phyloP scores from a whole-genome alignment of 2,888 invertebrate genomes.

The Eudasyphora cyanicolor region DNA sequence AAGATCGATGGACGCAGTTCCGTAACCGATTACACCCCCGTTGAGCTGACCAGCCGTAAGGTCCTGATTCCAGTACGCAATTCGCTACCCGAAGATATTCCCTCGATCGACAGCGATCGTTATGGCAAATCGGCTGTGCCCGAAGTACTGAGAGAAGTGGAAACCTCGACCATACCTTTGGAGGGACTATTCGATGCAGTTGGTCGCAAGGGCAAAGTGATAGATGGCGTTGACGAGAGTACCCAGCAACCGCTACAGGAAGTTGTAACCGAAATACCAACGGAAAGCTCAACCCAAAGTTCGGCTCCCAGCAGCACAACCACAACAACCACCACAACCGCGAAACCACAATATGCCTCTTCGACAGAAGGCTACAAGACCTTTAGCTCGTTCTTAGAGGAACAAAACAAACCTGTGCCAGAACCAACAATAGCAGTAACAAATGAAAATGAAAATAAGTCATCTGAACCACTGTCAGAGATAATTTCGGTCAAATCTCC shows the following conservation, averaged over 20 bases:
- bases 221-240: constrained; percentile 69
- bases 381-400: not conserved
- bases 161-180: constrained; percentile 85
- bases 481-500: no score
- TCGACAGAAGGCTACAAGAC: constrained; percentile 18
- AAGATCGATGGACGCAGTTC: constrained; percentile 79
- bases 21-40: constrained; percentile 78
- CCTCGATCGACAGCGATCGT: constrained; percentile 65
- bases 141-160: constrained; percentile 78
- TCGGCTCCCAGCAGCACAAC: not conserved
- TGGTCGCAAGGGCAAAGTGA: constrained; percentile 78
- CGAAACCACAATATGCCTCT: constrained; percentile 20
- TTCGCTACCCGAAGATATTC: constrained; percentile 68
- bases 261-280: constrained; percentile 39
- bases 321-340: constrained; percentile 6
- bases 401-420: not conserved
- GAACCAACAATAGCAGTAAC: not conserved
- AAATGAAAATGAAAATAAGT: no score
- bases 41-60: constrained; percentile 69
- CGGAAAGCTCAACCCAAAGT: constrained; percentile 23
- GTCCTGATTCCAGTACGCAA: constrained; percentile 72
- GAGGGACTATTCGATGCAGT: constrained; percentile 84
- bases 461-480: no score
- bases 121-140: constrained; percentile 75
- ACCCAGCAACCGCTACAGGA: constrained; percentile 74